Evolutionary conservation across 2,888 invertebrate species (phyloP).

Genomic region (Crioceris asparagi): DNA sequence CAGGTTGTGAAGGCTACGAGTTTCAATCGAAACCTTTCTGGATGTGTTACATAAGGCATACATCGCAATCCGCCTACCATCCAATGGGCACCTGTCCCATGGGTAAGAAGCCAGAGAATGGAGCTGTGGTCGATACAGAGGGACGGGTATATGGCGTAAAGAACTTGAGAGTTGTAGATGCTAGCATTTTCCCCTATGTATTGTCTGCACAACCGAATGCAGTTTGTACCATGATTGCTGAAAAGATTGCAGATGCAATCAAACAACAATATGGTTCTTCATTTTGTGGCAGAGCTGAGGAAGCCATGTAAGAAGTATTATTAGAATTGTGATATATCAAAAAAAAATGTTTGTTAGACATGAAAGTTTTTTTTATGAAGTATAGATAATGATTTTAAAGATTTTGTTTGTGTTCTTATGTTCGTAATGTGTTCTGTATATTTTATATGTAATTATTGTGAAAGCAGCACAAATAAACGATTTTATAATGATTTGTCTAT

Average conservation of each 20-base stretch:
- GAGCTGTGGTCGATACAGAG: constrained; percentile 50
- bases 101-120: constrained; percentile 49
- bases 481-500: too few relatives aligned
- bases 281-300: too few relatives aligned
- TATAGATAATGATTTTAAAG: too few relatives aligned
- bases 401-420: too few relatives aligned
- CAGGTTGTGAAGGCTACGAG: constrained; percentile 7
- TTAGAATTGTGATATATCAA: too few relatives aligned
- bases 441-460: too few relatives aligned
- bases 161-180: constrained; percentile 50
- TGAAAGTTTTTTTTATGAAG: too few relatives aligned
- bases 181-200: constrained; percentile 52
- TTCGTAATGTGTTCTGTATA: too few relatives aligned
- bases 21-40: constrained; percentile 12
- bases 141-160: constrained; percentile 49
- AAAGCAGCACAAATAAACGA: too few relatives aligned
- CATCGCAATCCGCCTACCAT: constrained; percentile 39
- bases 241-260: constrained; percentile 56
- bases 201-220: constrained; percentile 56
- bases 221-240: constrained; percentile 56
- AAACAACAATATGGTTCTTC: constrained; percentile 34
- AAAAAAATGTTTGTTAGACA: too few relatives aligned
- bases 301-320: too few relatives aligned
- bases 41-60: constrained; percentile 13
- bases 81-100: constrained; percentile 58